Percentiles rank a stretch among this genome's conserved stretches.
Conservation (phyloP, 2,113 vertebrate species). For the Morone chrysops region DNA sequence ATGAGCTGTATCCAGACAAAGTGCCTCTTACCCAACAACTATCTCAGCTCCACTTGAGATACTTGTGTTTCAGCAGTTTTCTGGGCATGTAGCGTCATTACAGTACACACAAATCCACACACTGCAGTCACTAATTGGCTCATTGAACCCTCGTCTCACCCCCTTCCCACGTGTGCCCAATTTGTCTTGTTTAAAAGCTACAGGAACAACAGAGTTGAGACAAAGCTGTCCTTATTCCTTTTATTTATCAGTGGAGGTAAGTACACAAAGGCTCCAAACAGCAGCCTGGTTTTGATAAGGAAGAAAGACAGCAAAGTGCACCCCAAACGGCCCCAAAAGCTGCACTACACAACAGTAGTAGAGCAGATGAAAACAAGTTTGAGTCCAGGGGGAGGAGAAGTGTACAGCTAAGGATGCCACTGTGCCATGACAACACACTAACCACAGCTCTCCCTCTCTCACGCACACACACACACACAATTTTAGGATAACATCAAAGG, state of each 20-base stretch:
- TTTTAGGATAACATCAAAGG: constrained; percentile 68
- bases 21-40: constrained; percentile 23
- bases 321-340: constrained; percentile 33
- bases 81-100: constrained; percentile 26
- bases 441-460: constrained; percentile 13
- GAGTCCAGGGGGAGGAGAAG: constrained; percentile 50
- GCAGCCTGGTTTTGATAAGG: constrained; percentile 47
- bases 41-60: constrained; percentile 46
- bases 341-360: constrained; percentile 23
- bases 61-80: constrained; percentile 31
- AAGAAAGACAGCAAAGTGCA: constrained; percentile 43
- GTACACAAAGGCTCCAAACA: constrained; percentile 65
- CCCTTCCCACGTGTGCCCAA: constrained; percentile 62
- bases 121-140: constrained; percentile 64
- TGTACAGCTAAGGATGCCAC: constrained; percentile 33
- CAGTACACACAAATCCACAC: constrained; percentile 34
- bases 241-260: constrained; percentile 69
- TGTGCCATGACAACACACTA: constrained; percentile 39
- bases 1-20: constrained; percentile 37
- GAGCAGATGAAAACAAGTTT: constrained; percentile 63
- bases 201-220: constrained; percentile 63
- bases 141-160: constrained; percentile 62
- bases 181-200: constrained; percentile 77
- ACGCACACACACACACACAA: neutral
- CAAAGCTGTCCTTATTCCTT: constrained; percentile 67